Conservation (phyloP, 2,113 vertebrate species). For the Orthonyx spaldingii region DNA sequence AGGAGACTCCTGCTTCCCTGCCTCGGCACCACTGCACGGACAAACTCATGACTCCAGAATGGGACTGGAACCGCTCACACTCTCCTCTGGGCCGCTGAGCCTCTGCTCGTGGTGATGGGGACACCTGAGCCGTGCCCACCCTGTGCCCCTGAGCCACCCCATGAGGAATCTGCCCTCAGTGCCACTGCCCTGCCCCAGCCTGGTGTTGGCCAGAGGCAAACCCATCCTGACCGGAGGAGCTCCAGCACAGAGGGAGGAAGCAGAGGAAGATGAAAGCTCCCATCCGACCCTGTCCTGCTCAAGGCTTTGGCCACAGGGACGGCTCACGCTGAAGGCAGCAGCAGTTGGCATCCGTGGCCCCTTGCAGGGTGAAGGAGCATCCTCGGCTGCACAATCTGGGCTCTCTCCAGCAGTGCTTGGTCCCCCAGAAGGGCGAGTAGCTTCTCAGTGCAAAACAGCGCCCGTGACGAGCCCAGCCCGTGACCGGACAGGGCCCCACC, state of each 20-base stretch:
- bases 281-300: background rate
- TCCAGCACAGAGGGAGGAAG: background rate
- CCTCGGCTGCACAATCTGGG: background rate
- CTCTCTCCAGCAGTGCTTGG: background rate
- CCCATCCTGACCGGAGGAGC: background rate
- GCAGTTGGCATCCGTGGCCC: rapidly evolving
- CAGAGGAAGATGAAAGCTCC: background rate
- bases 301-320: background rate
- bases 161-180: rapidly evolving
- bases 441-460: background rate
- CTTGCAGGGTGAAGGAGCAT: background rate
- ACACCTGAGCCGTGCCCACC: rapidly evolving
- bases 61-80: background rate
- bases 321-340: too few relatives aligned
- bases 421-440: background rate
- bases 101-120: background rate
- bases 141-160: background rate
- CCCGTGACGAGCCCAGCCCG: background rate
- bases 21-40: background rate
- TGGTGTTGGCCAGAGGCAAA: background rate
- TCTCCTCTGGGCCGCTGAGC: background rate
- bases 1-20: background rate
- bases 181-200: background rate
- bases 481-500: background rate
- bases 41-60: background rate